These are phyloP conservation scores for Charadrius vociferus DNA, from an alignment of 2,113 vertebrate species.

Conservation along the genomic window DNA sequence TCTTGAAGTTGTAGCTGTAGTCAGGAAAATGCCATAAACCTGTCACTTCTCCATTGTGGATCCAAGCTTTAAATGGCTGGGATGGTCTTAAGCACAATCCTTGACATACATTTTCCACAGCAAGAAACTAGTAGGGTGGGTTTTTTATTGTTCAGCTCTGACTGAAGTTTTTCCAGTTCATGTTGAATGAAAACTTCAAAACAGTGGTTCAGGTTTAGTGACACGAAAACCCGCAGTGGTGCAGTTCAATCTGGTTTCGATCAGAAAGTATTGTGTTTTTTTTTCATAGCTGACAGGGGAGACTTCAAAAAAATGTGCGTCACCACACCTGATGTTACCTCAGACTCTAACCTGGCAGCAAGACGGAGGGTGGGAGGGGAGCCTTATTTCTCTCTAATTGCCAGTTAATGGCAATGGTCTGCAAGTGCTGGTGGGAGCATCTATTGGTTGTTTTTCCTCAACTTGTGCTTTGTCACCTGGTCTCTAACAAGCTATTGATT, in stretches of 20 bases:
- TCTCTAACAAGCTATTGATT: not conserved
- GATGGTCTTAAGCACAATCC: not conserved
- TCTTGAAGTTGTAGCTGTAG: not conserved
- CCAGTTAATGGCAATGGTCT: not conserved
- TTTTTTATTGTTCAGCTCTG: not conserved
- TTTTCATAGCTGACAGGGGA: not conserved
- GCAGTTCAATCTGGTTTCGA: not conserved
- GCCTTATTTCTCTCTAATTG: no score
- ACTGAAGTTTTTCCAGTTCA: not conserved
- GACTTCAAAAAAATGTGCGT: not conserved
- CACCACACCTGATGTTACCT: no score
- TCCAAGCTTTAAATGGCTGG: not conserved
- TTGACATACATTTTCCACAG: not conserved
- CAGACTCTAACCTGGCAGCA: not conserved
- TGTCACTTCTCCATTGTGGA: no score
- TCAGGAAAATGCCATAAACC: not conserved
- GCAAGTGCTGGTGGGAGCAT: fast-evolving
- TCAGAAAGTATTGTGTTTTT: not conserved
- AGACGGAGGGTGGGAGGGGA: not conserved
- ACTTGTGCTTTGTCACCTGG: not conserved
- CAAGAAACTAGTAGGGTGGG: not conserved
- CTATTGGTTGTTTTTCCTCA: not conserved
- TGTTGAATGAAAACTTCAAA: not conserved
- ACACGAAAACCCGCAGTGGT: not conserved
- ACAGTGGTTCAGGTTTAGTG: not conserved